Conservation (phyloP, 1,140 invertebrate genomes). For the Belonocnema kinseyi region DNA sequence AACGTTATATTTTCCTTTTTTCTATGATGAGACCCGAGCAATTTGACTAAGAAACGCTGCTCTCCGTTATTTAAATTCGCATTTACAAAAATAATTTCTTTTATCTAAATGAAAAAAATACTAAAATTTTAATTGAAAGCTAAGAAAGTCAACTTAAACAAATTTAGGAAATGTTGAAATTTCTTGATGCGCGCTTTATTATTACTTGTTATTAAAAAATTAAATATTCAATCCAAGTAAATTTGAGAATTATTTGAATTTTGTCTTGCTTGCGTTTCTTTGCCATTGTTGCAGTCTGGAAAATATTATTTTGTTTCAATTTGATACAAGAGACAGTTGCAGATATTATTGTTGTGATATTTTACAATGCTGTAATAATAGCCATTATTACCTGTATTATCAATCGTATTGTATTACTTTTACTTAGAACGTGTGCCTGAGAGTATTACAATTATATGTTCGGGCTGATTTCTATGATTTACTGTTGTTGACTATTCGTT, state of each 20-base stretch:
- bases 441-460: slow-evolving; percentile 30
- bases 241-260: too few relatives aligned
- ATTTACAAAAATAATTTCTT: too few relatives aligned
- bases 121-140: too few relatives aligned
- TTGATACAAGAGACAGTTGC: slow-evolving; percentile 58
- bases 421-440: slow-evolving; percentile 34
- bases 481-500: slow-evolving; percentile 61
- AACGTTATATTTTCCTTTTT: slow-evolving; percentile 47
- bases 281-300: slow-evolving; percentile 43
- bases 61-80: background rate
- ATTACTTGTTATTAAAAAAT: too few relatives aligned
- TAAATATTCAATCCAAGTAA: too few relatives aligned
- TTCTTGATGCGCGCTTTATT: too few relatives aligned
- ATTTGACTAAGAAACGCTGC: slow-evolving; percentile 1
- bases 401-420: slow-evolving; percentile 60
- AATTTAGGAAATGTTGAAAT: too few relatives aligned
- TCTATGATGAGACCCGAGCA: background rate
- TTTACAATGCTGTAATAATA: slow-evolving; percentile 71
- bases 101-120: too few relatives aligned
- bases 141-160: too few relatives aligned
- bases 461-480: slow-evolving; percentile 53
- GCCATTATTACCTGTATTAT: slow-evolving; percentile 63
- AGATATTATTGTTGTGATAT: slow-evolving; percentile 73
- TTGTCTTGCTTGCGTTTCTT: slow-evolving; percentile 33
- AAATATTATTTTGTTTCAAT: slow-evolving; percentile 56